Conservation (phyloP, 2,113 vertebrate species). For the Dipodomys stephensi region DNA sequence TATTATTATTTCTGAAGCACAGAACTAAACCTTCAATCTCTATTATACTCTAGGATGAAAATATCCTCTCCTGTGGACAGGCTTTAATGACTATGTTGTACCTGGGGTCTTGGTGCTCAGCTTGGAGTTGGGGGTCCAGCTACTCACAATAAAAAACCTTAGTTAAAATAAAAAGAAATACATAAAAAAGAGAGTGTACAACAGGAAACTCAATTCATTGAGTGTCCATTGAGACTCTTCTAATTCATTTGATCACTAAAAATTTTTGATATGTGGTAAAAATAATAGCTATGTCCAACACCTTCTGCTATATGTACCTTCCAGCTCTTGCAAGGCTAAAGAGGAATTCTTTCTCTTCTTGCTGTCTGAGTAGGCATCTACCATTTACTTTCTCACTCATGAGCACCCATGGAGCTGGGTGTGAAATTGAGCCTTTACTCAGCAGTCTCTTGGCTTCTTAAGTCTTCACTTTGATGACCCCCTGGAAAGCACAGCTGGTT, state of each 20-base stretch:
- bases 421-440: conserved; percentile 16
- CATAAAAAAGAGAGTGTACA: conserved; percentile 12
- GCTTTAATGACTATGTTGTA: conserved; percentile 51
- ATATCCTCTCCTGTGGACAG: neutral
- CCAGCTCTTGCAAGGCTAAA: neutral
- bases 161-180: too few relatives aligned
- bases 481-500: neutral
- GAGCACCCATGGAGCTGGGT: neutral
- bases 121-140: conserved; percentile 31
- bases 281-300: conserved; percentile 23
- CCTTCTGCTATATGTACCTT: conserved; percentile 3
- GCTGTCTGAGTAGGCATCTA: neutral
- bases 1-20: conserved; percentile 52
- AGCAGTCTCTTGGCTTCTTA: neutral
- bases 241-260: conserved; percentile 34
- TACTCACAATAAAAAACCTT: conserved; percentile 7
- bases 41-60: neutral
- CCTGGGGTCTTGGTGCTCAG: neutral
- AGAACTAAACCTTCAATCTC: neutral
- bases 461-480: neutral
- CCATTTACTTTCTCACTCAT: neutral
- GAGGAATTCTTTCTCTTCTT: neutral
- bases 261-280: conserved; percentile 15
- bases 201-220: conserved; percentile 34
- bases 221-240: neutral